phyloP scores from a whole-genome alignment of 2,888 invertebrate genomes.

The Lasioglossum vierecki region DNA sequence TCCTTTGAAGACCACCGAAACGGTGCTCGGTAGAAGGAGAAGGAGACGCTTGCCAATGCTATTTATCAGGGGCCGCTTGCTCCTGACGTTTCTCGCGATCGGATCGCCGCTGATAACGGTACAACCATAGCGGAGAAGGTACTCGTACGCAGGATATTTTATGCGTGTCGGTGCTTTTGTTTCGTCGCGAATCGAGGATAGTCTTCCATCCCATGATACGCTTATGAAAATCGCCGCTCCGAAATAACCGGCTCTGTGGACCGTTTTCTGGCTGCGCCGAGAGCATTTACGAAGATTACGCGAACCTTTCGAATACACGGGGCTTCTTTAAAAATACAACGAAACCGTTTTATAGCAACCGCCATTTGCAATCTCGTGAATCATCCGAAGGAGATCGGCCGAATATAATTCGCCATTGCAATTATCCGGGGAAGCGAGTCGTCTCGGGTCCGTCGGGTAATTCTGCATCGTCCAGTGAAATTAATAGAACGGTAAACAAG shows the following conservation, averaged over 20 bases:
- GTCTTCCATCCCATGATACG: neutral
- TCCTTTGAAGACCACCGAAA: slow-evolving; percentile 73
- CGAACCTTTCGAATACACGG: too few species aligned
- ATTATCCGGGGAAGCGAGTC: too few species aligned
- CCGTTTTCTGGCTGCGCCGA: neutral
- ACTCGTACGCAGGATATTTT: slow-evolving; percentile 40
- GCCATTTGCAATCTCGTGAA: too few species aligned
- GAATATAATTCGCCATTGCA: too few species aligned
- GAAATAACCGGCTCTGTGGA: neutral
- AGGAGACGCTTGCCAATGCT: slow-evolving; percentile 48
- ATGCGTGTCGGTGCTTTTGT: slow-evolving; percentile 39
- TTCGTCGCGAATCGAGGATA: slow-evolving; percentile 21
- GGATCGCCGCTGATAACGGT: slow-evolving; percentile 70
- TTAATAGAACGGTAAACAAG: slow-evolving; percentile 41
- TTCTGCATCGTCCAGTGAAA: slow-evolving; percentile 14
- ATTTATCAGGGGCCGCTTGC: slow-evolving; percentile 65
- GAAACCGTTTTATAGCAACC: too few species aligned
- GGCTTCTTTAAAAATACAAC: too few species aligned
- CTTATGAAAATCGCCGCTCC: neutral
- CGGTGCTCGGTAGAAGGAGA: slow-evolving; percentile 27
- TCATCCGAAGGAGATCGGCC: too few species aligned
- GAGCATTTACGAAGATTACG: neutral
- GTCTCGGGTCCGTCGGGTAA: neutral
- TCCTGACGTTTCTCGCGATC: slow-evolving; percentile 63
- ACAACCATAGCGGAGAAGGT: slow-evolving; percentile 38